Base-by-base conservation (phyloP, 2,888 invertebrate genomes). In the Microdon myrmicae region DNA sequence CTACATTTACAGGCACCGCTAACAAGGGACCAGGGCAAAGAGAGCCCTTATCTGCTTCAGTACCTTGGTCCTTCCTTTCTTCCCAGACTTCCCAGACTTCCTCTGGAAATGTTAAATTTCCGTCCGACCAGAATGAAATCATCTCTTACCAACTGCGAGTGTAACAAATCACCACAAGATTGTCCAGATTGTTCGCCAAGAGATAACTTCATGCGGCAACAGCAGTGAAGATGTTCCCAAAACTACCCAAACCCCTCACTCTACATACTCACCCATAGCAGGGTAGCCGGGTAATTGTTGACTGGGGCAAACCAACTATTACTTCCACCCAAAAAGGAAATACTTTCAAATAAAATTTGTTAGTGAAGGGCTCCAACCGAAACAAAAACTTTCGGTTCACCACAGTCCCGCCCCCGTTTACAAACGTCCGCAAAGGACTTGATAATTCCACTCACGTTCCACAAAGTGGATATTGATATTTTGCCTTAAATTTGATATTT, bases 391-490 rank as follows among this genome's bases (percentile, higher is more conserved):
- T 9, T 20, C 22, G 41, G 8, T 19, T 16, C 9, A 2, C 29
- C 16, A 26, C 43, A 23, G 3, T 16, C 23, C 20, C 10, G 22
- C 12, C 12, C 13, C 16, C 12, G 23, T 14, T n/a, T n/a, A n/a
- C n/a, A n/a, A n/a, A n/a, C n/a, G n/a, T n/a, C n/a, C n/a, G n/a
- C n/a, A n/a, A 43, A 39, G 43, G 39, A 48, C 23, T 29, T 5
- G 7, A 8, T 53, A 34, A 79, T 79, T 77, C 79, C 72, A 74
- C 70, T 70, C 71, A 72, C 76, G 73, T 79, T 54, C 68, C 70
- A 68, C 71, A 79, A 79, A 79, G 79, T 79, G 79, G 79, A 79
- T 79, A 79, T 79, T 79, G 79, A 79, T 79, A 79, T 79, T 79
- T 79, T 77, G 77, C 72, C 75, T 75, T 73, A 77, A 76, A 75